These are phyloP conservation scores for Eidolon dupreanum DNA, from an alignment of 2,797 vertebrate species.

Conservation along the genomic window DNA sequence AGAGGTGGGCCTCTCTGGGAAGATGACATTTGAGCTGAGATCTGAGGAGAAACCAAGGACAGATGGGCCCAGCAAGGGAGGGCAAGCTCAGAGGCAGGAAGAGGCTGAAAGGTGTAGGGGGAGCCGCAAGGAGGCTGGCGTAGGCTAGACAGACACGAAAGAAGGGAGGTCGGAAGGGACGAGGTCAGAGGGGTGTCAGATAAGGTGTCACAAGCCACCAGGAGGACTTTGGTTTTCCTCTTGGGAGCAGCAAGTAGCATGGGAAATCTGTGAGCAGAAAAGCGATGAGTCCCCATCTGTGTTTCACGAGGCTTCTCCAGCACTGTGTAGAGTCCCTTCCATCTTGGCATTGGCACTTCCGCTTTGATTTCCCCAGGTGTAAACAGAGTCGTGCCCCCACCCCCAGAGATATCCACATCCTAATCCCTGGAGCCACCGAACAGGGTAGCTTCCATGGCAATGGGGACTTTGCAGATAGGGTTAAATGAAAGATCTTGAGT, in stretches of 20 bases:
- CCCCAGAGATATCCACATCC: not conserved
- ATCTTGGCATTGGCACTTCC: not conserved
- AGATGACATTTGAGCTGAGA: slow-evolving; percentile 32
- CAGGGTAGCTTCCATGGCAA: not conserved
- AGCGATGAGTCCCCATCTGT: not conserved
- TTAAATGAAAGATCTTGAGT: not conserved
- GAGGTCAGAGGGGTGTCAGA: not conserved
- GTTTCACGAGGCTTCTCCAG: not conserved
- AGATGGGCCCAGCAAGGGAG: not conserved
- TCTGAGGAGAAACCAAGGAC: not conserved
- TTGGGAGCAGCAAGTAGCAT: not conserved
- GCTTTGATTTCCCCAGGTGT: not conserved
- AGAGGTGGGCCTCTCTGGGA: not conserved
- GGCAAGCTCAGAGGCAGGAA: not conserved
- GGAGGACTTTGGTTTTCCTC: slow-evolving; percentile 5
- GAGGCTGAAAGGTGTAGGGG: not conserved
- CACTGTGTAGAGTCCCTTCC: not conserved
- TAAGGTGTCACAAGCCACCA: not conserved
- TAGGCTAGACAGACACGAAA: not conserved
- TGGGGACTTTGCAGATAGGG: not conserved
- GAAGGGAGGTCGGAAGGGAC: not conserved
- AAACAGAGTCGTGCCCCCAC: not conserved
- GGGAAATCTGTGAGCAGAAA: not conserved
- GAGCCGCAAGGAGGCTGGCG: not conserved
- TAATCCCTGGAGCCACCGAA: not conserved